A percentile compares a stretch with the other conserved stretches of the same genome.
These are phyloP conservation scores for Falco cherrug DNA, from an alignment of 2,797 vertebrate genomes.

Conservation along the genomic window DNA sequence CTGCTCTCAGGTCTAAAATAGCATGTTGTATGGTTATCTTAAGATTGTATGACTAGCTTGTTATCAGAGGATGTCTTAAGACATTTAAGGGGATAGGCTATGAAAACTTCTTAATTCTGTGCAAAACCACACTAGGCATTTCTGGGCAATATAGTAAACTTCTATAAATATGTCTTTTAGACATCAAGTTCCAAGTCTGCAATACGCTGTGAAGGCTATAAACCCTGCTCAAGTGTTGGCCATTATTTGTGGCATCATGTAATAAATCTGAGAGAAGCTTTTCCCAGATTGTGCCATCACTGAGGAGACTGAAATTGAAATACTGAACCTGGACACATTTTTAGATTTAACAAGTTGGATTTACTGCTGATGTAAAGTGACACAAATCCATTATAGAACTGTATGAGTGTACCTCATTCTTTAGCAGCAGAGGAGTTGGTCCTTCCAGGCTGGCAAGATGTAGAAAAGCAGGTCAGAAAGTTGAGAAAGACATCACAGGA, in stretches of 20 bases:
- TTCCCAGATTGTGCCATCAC: neutral
- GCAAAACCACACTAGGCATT: neutral
- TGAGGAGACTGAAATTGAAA: constrained; percentile 1
- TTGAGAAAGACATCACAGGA: neutral
- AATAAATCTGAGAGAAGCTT: neutral
- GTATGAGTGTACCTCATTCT: neutral
- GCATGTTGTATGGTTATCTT: neutral
- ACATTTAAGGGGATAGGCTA: neutral
- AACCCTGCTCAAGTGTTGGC: neutral
- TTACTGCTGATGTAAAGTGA: neutral
- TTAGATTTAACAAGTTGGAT: neutral
- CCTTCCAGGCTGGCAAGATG: neutral
- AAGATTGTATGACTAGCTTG: neutral
- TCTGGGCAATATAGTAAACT: neutral
- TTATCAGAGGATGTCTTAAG: neutral
- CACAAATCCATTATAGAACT: constrained; percentile 13
- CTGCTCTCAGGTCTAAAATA: neutral
- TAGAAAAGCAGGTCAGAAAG: constrained; percentile 23
- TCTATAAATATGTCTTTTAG: neutral
- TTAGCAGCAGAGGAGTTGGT: neutral
- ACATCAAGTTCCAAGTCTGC: neutral
- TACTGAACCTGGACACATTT: neutral
- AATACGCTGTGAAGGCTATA: neutral
- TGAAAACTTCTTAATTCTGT: neutral
- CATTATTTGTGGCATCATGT: neutral